phyloP scores from a whole-genome alignment of 2,797 vertebrate genomes.

The Podargus strigoides region DNA sequence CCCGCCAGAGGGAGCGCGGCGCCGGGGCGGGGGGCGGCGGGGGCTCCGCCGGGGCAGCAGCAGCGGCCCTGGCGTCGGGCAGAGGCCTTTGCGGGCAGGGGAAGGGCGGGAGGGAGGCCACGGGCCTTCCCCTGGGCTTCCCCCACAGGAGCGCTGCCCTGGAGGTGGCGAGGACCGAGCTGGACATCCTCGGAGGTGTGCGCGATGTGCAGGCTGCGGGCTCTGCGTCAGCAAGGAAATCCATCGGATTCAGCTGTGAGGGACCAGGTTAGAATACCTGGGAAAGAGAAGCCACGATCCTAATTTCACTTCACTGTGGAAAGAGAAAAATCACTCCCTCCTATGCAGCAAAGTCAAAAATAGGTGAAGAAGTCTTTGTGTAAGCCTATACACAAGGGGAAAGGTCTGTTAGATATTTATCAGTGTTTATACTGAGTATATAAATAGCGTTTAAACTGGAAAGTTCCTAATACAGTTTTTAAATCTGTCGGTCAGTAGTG shows the following conservation, averaged over 20 bases:
- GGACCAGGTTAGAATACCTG: background rate
- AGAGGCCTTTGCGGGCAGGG: background rate
- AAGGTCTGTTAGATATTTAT: background rate
- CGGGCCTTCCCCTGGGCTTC: background rate
- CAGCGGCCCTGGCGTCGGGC: too few species aligned
- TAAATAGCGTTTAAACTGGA: background rate
- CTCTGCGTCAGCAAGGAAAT: background rate
- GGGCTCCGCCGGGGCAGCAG: background rate
- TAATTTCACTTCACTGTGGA: background rate
- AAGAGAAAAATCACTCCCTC: background rate
- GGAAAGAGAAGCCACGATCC: background rate
- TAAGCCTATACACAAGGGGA: background rate
- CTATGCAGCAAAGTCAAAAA: background rate
- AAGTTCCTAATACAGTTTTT: background rate
- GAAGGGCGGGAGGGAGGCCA: background rate
- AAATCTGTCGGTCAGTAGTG: background rate
- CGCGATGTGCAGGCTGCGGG: rapidly evolving
- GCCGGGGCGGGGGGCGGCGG: background rate
- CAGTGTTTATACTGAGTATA: background rate
- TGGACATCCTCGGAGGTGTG: background rate
- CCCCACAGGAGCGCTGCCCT: background rate
- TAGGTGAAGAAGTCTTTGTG: background rate
- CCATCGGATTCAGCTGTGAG: background rate
- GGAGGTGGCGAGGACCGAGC: background rate
- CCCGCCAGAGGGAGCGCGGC: conserved; percentile 64